A percentile compares a stretch with the other conserved stretches of the same genome.
Evolutionary conservation across 2,113 vertebrate species (phyloP).

Genomic region (Hemibagrus wyckioides): DNA sequence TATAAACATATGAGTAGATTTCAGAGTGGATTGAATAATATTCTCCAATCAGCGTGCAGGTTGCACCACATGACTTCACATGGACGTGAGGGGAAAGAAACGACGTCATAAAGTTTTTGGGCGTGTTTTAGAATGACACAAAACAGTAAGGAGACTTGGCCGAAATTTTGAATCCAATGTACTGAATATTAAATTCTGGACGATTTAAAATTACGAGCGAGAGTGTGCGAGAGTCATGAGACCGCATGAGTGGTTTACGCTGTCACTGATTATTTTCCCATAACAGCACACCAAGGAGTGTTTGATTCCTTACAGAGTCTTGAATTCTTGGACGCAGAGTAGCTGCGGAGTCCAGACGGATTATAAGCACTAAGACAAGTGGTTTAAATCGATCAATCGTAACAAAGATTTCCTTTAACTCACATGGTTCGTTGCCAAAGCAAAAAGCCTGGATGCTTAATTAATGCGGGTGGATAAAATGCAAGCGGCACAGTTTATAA

Average conservation of each 20-base stretch:
- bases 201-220: background rate
- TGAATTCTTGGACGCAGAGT: background rate
- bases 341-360: background rate
- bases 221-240: too few relatives aligned
- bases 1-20: too few relatives aligned
- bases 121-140: too few relatives aligned
- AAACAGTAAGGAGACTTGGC: too few relatives aligned
- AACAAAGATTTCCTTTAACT: constrained; percentile 19
- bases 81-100: background rate
- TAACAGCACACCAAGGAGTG: background rate
- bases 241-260: background rate
- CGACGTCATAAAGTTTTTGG: background rate
- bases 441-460: constrained; percentile 27
- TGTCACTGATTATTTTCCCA: background rate
- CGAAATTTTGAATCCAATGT: too few relatives aligned
- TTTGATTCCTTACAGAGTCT: background rate
- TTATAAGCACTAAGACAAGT: background rate
- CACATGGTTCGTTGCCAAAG: background rate
- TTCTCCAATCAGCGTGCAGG: too few relatives aligned
- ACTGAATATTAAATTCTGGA: background rate
- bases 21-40: too few relatives aligned
- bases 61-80: background rate
- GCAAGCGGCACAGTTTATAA: constrained; percentile 41
- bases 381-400: background rate
- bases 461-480: constrained; percentile 47